Evolutionary conservation across 2,888 invertebrate species (phyloP).

Genomic region (Lepidonotus clava): DNA sequence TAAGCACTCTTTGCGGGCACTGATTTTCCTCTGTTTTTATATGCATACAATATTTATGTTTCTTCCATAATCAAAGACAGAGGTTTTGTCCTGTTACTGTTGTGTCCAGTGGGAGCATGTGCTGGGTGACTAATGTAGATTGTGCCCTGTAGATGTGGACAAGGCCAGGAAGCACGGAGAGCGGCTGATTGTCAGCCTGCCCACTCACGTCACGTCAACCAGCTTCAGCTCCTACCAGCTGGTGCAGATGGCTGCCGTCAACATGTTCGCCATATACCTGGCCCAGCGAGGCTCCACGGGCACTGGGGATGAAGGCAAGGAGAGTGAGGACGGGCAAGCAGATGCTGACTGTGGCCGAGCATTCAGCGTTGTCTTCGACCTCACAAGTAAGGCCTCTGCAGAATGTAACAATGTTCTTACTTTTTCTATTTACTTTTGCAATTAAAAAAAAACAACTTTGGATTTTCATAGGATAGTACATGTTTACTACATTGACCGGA

Average conservation of each 20-base stretch:
- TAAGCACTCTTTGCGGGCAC: no score
- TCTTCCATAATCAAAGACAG: no score
- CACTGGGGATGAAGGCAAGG: not conserved
- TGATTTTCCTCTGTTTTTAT: no score
- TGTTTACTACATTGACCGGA: no score
- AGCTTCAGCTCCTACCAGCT: slow-evolving; percentile 88
- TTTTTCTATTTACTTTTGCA: no score
- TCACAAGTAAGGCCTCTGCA: slow-evolving; percentile 30
- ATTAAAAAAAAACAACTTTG: no score
- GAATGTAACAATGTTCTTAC: no score
- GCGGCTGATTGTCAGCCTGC: slow-evolving; percentile 86
- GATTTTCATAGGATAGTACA: no score
- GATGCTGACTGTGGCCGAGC: not conserved
- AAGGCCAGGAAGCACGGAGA: slow-evolving; percentile 85
- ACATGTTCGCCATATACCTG: slow-evolving; percentile 85
- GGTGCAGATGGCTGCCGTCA: slow-evolving; percentile 89
- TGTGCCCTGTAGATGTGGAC: slow-evolving; percentile 83
- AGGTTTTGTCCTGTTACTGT: no score
- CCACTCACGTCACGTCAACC: slow-evolving; percentile 89
- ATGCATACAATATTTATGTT: no score
- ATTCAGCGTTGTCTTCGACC: slow-evolving; percentile 14
- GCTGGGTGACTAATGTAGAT: no score
- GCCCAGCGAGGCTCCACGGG: slow-evolving; percentile 58
- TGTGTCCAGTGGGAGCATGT: no score
- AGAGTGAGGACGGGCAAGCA: not conserved